Evolutionary conservation across 37 sponge, comb jelly and placozoan species (phyloP).

Genomic region (Aphrocallistes beatrix): DNA sequence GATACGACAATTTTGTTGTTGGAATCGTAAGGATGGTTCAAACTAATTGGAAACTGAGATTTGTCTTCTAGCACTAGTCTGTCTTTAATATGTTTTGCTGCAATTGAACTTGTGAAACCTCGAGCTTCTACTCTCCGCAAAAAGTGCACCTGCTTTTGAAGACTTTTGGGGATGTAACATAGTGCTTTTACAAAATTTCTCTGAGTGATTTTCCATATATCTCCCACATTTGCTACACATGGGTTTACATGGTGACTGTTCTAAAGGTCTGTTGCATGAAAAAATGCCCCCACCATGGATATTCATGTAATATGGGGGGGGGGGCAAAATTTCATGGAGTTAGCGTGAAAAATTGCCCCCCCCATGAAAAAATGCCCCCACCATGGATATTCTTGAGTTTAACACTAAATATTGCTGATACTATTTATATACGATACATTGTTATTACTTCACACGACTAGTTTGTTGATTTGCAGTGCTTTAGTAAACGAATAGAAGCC

Average conservation of each 20-base stretch:
- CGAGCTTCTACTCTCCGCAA: slow-evolving; percentile 14
- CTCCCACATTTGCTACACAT: slow-evolving; percentile 3
- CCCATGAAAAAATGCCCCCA: too few species aligned
- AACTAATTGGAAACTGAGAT: not conserved
- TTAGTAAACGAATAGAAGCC: too few species aligned
- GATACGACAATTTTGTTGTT: not conserved
- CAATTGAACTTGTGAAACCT: slow-evolving; percentile 2
- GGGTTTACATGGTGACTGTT: slow-evolving; percentile 14
- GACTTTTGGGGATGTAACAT: not conserved
- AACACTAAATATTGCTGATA: too few species aligned
- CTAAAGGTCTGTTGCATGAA: slow-evolving; percentile 11
- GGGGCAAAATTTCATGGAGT: too few species aligned
- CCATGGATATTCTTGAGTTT: too few species aligned
- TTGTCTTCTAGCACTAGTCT: not conserved
- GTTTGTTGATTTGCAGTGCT: too few species aligned
- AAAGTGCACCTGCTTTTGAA: not conserved
- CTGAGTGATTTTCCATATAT: slow-evolving; percentile 13
- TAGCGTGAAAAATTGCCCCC: too few species aligned
- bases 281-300: too few species aligned
- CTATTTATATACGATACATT: too few species aligned
- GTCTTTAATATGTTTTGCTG: not conserved
- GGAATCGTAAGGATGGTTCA: slow-evolving; percentile 14
- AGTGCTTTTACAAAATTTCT: not conserved
- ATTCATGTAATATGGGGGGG: too few species aligned
- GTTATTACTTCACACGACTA: too few species aligned